phyloP scores from a whole-genome alignment of 2,797 vertebrate genomes.

The Orestias chungarensis region DNA sequence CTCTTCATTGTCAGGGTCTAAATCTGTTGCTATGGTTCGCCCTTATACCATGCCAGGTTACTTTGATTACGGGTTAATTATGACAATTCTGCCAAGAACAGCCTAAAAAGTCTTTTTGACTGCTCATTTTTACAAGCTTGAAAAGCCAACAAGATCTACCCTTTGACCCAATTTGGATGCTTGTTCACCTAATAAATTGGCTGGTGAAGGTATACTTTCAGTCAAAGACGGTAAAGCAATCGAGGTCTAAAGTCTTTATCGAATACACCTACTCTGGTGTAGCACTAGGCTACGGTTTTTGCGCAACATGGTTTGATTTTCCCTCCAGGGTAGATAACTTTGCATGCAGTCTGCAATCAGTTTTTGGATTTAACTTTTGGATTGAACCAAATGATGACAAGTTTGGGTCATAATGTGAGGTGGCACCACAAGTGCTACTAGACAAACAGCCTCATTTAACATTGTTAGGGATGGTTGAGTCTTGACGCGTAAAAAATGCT shows the following conservation, averaged over 20 bases:
- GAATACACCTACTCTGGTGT: background rate
- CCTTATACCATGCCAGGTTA: too few relatives aligned
- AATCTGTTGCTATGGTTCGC: too few relatives aligned
- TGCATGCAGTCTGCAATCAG: too few relatives aligned
- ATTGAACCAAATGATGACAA: background rate
- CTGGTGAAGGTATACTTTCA: background rate
- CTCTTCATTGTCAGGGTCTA: too few relatives aligned
- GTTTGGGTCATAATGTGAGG: background rate
- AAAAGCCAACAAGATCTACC: background rate
- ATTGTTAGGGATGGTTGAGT: background rate
- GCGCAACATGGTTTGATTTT: background rate
- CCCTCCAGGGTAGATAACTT: too few relatives aligned
- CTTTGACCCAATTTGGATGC: background rate
- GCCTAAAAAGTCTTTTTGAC: too few relatives aligned
- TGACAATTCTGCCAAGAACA: too few relatives aligned
- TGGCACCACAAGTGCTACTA: background rate
- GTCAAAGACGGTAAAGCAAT: background rate
- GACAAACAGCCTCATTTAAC: background rate
- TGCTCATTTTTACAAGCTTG: too few relatives aligned
- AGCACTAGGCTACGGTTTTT: background rate
- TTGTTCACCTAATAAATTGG: background rate
- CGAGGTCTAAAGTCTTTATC: too few relatives aligned
- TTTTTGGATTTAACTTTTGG: too few relatives aligned
- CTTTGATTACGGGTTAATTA: too few relatives aligned
- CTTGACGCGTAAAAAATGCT: background rate